Percentiles rank a stretch among this genome's conserved stretches.
Conservation (phyloP, 2,888 invertebrate genomes). For the Drosophila mettleri region DNA sequence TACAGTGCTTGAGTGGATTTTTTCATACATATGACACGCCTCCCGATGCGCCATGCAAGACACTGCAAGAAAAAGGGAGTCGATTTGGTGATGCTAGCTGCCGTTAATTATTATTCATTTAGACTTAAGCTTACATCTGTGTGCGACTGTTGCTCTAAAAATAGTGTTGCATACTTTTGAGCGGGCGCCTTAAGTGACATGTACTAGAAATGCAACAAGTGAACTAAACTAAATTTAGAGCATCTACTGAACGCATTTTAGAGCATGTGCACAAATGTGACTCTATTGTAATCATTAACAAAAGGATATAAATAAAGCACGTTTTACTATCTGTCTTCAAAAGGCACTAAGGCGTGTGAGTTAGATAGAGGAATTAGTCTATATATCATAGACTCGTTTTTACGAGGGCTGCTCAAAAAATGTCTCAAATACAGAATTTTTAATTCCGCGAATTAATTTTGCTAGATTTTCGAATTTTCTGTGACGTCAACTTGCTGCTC, state of each 20-base stretch:
- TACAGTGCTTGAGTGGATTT: conserved; percentile 6
- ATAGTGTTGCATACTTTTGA: conserved; percentile 55
- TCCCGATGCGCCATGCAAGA: background rate
- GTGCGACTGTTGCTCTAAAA: background rate
- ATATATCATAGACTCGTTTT: no score
- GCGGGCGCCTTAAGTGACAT: conserved; percentile 29
- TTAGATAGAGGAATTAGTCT: no score
- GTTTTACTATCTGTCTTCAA: background rate
- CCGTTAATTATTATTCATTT: conserved; percentile 15
- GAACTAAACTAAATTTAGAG: background rate
- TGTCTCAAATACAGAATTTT: no score
- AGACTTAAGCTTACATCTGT: background rate
- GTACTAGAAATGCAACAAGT: conserved; percentile 23
- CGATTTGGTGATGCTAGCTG: background rate
- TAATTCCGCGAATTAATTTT: no score
- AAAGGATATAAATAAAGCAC: background rate
- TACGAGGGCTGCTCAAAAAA: no score
- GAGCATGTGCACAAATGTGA: conserved; percentile 1
- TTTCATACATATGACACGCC: background rate
- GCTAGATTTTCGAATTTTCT: no score
- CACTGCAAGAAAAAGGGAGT: conserved; percentile 2
- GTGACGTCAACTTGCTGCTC: no score
- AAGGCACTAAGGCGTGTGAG: background rate
- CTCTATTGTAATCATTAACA: background rate
- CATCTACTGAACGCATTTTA: background rate